Base-by-base conservation (phyloP, 2,888 invertebrate species). In the Cryptophagus acutangulus region DNA sequence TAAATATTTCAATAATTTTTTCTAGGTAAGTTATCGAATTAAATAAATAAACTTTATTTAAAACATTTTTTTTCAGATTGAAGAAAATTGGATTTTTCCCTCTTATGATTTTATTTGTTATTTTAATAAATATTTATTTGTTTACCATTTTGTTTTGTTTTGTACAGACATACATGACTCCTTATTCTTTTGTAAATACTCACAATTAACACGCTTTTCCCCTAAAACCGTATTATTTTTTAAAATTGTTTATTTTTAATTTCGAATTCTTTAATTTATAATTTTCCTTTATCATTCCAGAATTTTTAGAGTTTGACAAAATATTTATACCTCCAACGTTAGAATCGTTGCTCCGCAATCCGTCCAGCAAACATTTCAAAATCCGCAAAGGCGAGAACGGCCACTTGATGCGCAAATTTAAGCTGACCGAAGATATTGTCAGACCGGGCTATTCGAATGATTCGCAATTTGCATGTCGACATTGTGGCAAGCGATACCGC, bases 401-500 rank as follows among this genome's bases (percentile, higher is more conserved):
- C 15, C 51, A 55, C 31, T 46, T 52, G 24, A 54, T 49, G 51
- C 52, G 59, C 36, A 61, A 62, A 43, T 59, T 54, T 34, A n/a
- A 13, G 12, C n/a, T 26, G n/a, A 4, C 26, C 4, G 12, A n/a
- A 12, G 53, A 58, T 16, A 51, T 53, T 14, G 45, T 61, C 12
- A 58, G 63, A 31, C 26, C 26, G n/a, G 26, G 26, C 4, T 26
- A 26, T 8, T 73, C 74, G 58, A 69, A 67, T 17, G 72, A 74
- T 29, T 67, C 74, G 33, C 81, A 82, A 61, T 87, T 86, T 69
- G 79, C 84, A 13, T 88, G 88, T 62, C 76, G 85, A 36, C 87
- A 87, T 64, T 89, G 89, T 71, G 87, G 88, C 48, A 88, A 88
- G 68, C 78, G 82, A 51, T 89, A 89, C 69, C 79, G 87, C 58